Evolutionary conservation across 23 tunicate species (phyloP).

Genomic region (Clavelina lepadiformis): DNA sequence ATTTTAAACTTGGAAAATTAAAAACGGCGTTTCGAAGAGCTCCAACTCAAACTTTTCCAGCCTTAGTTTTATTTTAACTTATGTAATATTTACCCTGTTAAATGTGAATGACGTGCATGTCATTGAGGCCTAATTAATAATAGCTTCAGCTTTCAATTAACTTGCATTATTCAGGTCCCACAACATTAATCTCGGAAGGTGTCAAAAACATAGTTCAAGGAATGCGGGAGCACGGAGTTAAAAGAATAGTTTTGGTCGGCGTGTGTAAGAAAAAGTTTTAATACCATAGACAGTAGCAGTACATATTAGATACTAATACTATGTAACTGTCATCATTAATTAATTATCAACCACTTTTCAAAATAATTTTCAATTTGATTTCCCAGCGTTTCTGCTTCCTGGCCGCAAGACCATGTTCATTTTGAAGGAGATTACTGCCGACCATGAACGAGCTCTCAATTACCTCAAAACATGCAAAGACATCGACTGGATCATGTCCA

Average conservation of each 20-base stretch:
- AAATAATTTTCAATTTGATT: no score
- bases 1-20: no score
- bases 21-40: no score
- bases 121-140: no score
- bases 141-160: no score
- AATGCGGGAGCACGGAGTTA: conserved; percentile 62
- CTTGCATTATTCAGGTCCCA: conserved; percentile 47
- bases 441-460: conserved; percentile 54
- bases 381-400: conserved; percentile 66
- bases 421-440: conserved; percentile 39
- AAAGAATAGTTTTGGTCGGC: conserved; percentile 57
- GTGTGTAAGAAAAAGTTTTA: conserved; percentile 37
- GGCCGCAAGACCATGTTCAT: conserved; percentile 26
- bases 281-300: background rate
- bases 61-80: no score
- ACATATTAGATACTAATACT: no score
- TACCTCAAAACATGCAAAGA: conserved; percentile 26
- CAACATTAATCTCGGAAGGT: conserved; percentile 71
- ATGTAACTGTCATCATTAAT: no score
- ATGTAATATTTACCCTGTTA: no score
- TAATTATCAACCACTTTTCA: no score
- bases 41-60: no score
- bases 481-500: conserved; percentile 55
- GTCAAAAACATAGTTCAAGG: conserved; percentile 50
- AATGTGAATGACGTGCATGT: no score